Percentiles rank a stretch among this genome's conserved stretches.
Evolutionary conservation across 2,113 vertebrate species (phyloP).

Genomic region (Suricata suricatta): DNA sequence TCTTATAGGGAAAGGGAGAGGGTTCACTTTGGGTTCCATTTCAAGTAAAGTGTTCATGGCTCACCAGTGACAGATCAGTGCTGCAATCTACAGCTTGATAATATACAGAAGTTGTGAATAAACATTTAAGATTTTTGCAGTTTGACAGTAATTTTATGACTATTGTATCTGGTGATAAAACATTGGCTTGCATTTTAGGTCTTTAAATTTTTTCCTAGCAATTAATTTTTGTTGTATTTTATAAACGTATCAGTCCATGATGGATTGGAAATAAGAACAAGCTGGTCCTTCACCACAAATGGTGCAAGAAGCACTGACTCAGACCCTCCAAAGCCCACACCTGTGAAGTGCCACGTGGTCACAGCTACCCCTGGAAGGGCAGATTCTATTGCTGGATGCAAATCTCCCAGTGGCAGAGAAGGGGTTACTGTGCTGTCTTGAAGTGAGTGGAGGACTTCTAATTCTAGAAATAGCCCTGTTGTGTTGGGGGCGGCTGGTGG

Average conservation of each 20-base stretch:
- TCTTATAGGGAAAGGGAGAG: neutral
- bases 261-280: neutral
- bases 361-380: neutral
- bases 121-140: neutral
- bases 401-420: neutral
- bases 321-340: neutral
- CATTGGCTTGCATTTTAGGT: slow-evolving; percentile 9
- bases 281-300: neutral
- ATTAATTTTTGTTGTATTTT: neutral
- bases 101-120: neutral
- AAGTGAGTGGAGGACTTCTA: neutral
- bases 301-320: neutral
- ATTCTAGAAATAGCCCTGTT: neutral
- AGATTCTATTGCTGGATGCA: neutral
- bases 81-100: neutral
- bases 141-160: slow-evolving; percentile 30
- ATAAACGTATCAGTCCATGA: neutral
- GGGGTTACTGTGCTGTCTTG: neutral
- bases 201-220: slow-evolving; percentile 26
- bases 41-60: neutral
- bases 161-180: neutral
- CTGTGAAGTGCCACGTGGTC: neutral
- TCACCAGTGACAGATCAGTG: too few species aligned
- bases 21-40: neutral
- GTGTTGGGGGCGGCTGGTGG: neutral